Evolutionary conservation across 2,797 vertebrate genomes (phyloP).

Genomic region (Acomys russatus): DNA sequence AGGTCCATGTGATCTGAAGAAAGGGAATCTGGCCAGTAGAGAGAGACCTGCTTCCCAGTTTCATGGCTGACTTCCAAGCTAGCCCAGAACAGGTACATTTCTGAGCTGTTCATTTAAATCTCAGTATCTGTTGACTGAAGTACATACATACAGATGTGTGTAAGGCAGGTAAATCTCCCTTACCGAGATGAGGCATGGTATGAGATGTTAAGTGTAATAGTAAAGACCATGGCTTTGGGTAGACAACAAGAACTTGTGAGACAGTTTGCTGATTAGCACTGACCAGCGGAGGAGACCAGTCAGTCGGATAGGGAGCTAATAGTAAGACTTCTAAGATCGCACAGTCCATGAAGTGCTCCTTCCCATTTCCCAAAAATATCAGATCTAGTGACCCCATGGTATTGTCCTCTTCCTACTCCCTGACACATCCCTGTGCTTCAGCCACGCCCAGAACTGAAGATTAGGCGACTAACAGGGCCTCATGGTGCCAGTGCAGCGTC

Average conservation of each 20-base stretch:
- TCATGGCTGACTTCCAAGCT: background rate
- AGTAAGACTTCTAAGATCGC: background rate
- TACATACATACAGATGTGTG: background rate
- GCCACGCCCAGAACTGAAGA: background rate
- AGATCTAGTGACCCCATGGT: background rate
- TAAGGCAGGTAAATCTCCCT: background rate
- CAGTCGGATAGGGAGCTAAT: background rate
- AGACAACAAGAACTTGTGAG: background rate
- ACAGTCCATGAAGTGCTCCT: no score
- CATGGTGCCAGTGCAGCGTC: no score
- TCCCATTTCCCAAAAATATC: background rate
- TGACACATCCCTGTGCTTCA: background rate
- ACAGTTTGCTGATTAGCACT: background rate
- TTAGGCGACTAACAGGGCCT: background rate
- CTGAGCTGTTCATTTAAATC: background rate
- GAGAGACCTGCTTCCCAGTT: background rate
- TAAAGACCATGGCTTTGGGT: background rate
- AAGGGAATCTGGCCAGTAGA: background rate
- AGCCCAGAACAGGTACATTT: accelerated
- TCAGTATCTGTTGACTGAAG: background rate
- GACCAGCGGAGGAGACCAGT: background rate
- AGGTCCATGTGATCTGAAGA: background rate
- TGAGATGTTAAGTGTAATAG: background rate
- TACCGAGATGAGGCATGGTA: background rate
- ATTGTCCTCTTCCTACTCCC: background rate